Base-by-base conservation (phyloP, 2,113 vertebrate species). In the Cottus gobio region DNA sequence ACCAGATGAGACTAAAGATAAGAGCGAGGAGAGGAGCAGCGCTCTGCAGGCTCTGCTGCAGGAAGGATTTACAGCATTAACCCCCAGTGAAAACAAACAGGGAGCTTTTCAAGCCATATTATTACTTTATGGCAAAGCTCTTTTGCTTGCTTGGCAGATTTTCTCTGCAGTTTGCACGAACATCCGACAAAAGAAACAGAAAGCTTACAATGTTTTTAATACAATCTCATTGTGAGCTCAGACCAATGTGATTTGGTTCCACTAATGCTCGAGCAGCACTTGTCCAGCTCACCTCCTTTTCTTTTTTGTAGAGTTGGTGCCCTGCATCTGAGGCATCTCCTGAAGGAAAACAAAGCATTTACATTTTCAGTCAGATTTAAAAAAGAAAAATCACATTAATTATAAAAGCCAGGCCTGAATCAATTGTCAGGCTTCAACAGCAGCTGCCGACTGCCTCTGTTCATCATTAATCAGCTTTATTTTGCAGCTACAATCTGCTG, bases 261-360 rank as follows among this genome's bases (percentile, higher is more conserved):
- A 42, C 9, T 20, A 57, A 34, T 15, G 26, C 15, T 2, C 4
- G 30, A 2, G 24, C 31, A 39, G 26, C 11, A 54, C 18, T 61
- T 44, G 7, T 62, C 7, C 4, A 1, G 16, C 89, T 91, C 74
- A 96, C 95, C 94, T 93, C 88, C 80, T 86, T 69, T 90, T 93
- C 80, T 92, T 93, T 82, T 93, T 94, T 44, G 84, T 86, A 5
- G 72, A 73, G 56, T 70, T 87, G 65, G 39, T 84, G 16, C 71
- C 56, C 11, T 89, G 91, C 31, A 30, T 82, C 20, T 90, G 89
- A 60, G 92, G 80, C 69, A 91, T 88, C 13, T 95, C 93, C 95
- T 95, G 81, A 39, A 76, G n/a, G 12, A 65, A 75, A 82, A 63
- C 34, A 81, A 78, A 80, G 16, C 10, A 24, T 54, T 16, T 12